Percentiles rank a stretch among this genome's conserved stretches.
Conservation (phyloP, 1,140 invertebrate species). For the Panagrolaimus sp. region DNA sequence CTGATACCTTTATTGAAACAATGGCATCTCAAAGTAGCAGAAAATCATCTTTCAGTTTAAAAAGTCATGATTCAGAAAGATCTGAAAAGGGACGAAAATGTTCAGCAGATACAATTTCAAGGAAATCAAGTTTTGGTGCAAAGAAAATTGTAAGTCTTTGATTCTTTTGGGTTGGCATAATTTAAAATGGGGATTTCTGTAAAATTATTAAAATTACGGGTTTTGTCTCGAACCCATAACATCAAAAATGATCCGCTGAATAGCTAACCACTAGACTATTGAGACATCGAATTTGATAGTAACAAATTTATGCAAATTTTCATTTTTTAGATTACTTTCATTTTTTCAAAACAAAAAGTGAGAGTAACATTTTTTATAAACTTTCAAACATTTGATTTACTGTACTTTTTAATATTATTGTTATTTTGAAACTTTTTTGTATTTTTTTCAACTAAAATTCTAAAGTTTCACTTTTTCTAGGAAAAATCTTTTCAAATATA, state of each 20-base stretch:
- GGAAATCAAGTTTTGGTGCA: conserved; percentile 13
- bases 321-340: not conserved
- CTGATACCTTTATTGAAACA: not conserved
- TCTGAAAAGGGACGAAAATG: not conserved
- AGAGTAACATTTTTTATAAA: conserved; percentile 11
- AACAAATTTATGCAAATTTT: not conserved
- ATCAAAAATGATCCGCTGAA: not conserved
- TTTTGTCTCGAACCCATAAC: not conserved
- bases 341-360: not conserved
- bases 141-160: conserved; percentile 11
- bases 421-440: not conserved
- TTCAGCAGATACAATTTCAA: conserved; percentile 7
- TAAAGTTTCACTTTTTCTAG: not conserved
- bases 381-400: no score
- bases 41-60: conserved; percentile 1
- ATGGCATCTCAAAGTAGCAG: not conserved
- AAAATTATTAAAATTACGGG: not conserved
- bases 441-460: not conserved
- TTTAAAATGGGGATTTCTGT: not conserved
- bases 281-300: not conserved
- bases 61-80: not conserved
- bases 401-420: not conserved
- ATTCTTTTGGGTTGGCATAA: not conserved
- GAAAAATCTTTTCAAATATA: not conserved
- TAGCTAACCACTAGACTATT: not conserved